phyloP scores from a whole-genome alignment of 1,140 invertebrate species.

The Drosophila eugracilis region DNA sequence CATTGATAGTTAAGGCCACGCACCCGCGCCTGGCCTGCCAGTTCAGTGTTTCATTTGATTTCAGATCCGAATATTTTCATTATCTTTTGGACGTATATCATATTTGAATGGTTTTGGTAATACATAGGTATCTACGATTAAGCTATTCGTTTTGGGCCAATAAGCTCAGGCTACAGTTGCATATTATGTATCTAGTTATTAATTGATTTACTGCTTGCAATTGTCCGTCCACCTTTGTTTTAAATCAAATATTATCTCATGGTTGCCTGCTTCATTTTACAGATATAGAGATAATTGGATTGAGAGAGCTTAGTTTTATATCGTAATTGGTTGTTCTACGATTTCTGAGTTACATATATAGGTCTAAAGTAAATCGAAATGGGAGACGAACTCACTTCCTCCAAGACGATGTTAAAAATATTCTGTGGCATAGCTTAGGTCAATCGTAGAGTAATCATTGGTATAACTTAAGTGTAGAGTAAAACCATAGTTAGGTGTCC shows the following conservation, averaged over 20 bases:
- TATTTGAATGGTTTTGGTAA: slow-evolving; percentile 36
- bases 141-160: slow-evolving; percentile 28
- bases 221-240: slow-evolving; percentile 8
- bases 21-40: slow-evolving; percentile 36
- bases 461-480: slow-evolving; percentile 63
- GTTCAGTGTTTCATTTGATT: slow-evolving; percentile 44
- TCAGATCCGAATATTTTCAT: background rate
- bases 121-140: slow-evolving; percentile 29
- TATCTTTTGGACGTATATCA: slow-evolving; percentile 58
- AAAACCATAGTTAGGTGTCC: slow-evolving; percentile 65
- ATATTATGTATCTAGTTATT: slow-evolving; percentile 20
- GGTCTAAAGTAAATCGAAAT: slow-evolving; percentile 11
- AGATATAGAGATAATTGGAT: slow-evolving; percentile 4
- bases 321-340: slow-evolving; percentile 12
- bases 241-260: slow-evolving; percentile 4
- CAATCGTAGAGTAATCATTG: slow-evolving; percentile 58
- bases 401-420: slow-evolving; percentile 31
- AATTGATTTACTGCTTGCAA: slow-evolving; percentile 42
- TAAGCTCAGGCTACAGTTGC: slow-evolving; percentile 47
- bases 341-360: slow-evolving; percentile 13
- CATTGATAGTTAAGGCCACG: slow-evolving; percentile 33
- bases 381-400: background rate
- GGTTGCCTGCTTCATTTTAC: background rate
- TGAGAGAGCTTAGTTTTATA: slow-evolving; percentile 36
- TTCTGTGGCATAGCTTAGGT: slow-evolving; percentile 30